A percentile compares a stretch with the other conserved stretches of the same genome.
These are phyloP conservation scores for Copsychus sechellarum DNA, from an alignment of 2,113 vertebrate species.

Conservation along the genomic window DNA sequence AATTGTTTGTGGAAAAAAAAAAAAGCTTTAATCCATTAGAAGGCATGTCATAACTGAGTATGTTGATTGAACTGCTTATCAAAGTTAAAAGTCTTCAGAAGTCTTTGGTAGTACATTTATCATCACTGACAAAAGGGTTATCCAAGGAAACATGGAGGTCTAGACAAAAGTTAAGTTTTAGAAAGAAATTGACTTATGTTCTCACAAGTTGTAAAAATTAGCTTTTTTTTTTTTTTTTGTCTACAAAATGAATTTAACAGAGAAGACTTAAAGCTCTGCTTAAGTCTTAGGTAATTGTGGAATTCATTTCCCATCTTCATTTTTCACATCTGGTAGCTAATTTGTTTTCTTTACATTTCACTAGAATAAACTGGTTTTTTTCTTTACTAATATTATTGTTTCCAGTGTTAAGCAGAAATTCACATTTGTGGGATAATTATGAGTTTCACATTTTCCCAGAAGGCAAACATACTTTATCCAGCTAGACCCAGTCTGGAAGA, in stretches of 20 bases:
- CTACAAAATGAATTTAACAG: not conserved
- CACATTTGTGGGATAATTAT: not conserved
- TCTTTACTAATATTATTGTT: not conserved
- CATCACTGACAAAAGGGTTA: not conserved
- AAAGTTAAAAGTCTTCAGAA: slow-evolving; percentile 1
- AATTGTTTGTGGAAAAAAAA: not conserved
- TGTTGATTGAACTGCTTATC: not conserved
- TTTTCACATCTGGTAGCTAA: not conserved
- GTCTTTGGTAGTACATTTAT: not conserved
- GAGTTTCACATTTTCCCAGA: not conserved
- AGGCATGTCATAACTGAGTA: not conserved
- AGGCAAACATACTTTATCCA: not conserved
- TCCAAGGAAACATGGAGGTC: fast-evolving
- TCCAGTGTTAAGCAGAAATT: not conserved
- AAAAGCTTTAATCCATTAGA: not conserved
- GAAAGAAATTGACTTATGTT: not conserved
- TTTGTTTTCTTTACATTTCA: not conserved
- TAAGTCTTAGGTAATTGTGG: not conserved
- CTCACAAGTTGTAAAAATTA: not conserved
- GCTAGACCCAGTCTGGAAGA: not conserved
- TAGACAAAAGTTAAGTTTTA: not conserved
- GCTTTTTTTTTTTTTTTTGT: not conserved
- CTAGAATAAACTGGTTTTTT: not conserved
- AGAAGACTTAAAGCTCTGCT: not conserved
- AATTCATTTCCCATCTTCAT: not conserved